Evolutionary conservation across 2,113 vertebrate species (phyloP).

Genomic region (Dasyurus viverrinus): DNA sequence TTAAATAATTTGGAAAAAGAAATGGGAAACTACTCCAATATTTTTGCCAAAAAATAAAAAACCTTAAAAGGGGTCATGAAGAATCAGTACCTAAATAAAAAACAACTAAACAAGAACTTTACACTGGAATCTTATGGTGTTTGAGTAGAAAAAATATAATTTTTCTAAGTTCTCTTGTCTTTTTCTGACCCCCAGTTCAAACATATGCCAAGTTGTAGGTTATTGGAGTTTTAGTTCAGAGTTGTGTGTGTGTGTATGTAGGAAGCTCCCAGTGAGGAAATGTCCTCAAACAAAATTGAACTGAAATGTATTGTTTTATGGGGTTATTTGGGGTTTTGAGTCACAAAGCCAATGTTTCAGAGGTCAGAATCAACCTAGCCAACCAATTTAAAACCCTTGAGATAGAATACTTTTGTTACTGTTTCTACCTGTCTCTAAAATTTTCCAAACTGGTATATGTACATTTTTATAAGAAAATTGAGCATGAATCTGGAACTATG

Average conservation of each 20-base stretch:
- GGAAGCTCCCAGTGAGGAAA: neutral
- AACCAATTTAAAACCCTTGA: neutral
- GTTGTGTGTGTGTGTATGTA: neutral
- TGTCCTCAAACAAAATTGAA: neutral
- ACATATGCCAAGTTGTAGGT: neutral
- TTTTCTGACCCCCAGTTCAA: neutral
- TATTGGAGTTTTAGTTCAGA: neutral
- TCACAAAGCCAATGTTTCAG: neutral
- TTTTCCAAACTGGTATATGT: neutral
- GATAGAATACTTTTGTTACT: neutral
- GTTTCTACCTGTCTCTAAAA: neutral
- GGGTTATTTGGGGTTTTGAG: neutral
- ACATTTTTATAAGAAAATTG: neutral
- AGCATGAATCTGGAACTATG: neutral
- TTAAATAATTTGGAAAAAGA: neutral
- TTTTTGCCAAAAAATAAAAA: no score
- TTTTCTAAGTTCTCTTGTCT: neutral
- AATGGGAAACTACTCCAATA: neutral
- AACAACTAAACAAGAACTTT: neutral
- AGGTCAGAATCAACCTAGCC: neutral
- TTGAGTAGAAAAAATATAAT: conserved; percentile 11
- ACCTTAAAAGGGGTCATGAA: neutral
- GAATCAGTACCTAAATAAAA: neutral
- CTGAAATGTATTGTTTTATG: neutral
- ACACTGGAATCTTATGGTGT: neutral